These are phyloP conservation scores for Lycopodina hypogea DNA, from an alignment of 37 sponge, comb jelly and placozoan genomes.

Conservation along the genomic window DNA sequence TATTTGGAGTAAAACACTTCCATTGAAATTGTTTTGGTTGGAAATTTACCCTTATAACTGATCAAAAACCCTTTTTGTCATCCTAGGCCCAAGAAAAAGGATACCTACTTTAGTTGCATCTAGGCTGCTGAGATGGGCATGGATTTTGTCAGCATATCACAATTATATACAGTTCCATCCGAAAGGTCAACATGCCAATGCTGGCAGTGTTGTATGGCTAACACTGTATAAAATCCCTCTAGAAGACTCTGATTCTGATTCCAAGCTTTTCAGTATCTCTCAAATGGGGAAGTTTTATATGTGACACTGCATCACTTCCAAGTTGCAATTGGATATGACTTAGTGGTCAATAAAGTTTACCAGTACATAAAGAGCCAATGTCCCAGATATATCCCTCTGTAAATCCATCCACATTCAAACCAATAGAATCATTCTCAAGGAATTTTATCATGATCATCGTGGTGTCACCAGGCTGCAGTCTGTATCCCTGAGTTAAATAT, in stretches of 20 bases:
- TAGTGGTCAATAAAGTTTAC: constrained; percentile 4
- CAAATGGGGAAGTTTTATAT: background rate
- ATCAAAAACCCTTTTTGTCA: too few species aligned
- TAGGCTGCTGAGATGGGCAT: background rate
- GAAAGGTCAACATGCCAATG: constrained; percentile 8
- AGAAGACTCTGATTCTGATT: background rate
- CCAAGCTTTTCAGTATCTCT: background rate
- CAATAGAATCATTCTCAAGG: background rate
- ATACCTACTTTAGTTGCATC: background rate
- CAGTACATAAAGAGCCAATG: constrained; percentile 36
- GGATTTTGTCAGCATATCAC: background rate
- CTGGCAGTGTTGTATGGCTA: background rate
- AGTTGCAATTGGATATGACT: background rate
- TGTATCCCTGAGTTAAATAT: constrained; percentile 29
- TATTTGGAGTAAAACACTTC: too few species aligned
- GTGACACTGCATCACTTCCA: background rate
- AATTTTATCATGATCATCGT: constrained; percentile 4
- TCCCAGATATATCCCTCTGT: constrained; percentile 3
- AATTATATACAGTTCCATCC: too few species aligned
- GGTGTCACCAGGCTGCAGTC: constrained; percentile 14
- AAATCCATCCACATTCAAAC: background rate
- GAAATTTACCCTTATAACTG: too few species aligned
- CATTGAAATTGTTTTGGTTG: too few species aligned
- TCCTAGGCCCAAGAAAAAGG: background rate
- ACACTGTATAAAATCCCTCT: background rate